Percentiles rank a stretch among this genome's conserved stretches.
Evolutionary conservation across 2,888 invertebrate species (phyloP).

Genomic region (Drosophila ustulata): DNA sequence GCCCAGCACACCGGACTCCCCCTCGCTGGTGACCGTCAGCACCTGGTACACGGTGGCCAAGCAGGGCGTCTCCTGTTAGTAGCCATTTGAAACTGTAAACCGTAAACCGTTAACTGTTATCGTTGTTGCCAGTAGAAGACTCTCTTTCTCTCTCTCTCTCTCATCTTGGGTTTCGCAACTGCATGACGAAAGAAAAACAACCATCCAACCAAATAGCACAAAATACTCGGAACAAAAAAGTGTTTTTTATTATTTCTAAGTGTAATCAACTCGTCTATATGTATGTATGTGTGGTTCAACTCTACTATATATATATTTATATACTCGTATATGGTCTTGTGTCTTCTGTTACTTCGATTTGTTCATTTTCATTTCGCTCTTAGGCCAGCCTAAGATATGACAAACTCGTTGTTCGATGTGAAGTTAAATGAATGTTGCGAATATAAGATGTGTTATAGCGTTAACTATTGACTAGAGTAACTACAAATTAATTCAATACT

Average conservation of each 20-base stretch:
- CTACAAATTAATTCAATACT: conserved; percentile 32
- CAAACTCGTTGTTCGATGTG: conserved; percentile 1
- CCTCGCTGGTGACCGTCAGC: conserved; percentile 84
- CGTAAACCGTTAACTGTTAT: background rate
- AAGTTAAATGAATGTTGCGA: conserved; percentile 48
- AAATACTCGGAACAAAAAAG: background rate
- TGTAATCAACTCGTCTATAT: conserved; percentile 2
- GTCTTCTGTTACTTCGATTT: background rate
- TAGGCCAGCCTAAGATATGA: no score
- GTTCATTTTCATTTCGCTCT: background rate
- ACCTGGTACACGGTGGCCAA: conserved; percentile 85
- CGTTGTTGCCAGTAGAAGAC: background rate
- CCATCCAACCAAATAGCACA: background rate
- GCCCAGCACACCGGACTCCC: conserved; percentile 82
- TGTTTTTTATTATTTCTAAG: no score
- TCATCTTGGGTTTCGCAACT: conserved; percentile 21
- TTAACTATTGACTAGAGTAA: no score
- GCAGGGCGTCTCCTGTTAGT: conserved; percentile 84
- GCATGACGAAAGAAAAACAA: conserved; percentile 24
- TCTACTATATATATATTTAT: no score
- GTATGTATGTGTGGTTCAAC: background rate
- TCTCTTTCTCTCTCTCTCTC: background rate
- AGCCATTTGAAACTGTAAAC: conserved; percentile 14
- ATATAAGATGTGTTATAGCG: conserved; percentile 68
- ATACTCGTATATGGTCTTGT: no score